Evolutionary conservation across 2,797 vertebrate species (phyloP).

Genomic region (Tinamus major): DNA sequence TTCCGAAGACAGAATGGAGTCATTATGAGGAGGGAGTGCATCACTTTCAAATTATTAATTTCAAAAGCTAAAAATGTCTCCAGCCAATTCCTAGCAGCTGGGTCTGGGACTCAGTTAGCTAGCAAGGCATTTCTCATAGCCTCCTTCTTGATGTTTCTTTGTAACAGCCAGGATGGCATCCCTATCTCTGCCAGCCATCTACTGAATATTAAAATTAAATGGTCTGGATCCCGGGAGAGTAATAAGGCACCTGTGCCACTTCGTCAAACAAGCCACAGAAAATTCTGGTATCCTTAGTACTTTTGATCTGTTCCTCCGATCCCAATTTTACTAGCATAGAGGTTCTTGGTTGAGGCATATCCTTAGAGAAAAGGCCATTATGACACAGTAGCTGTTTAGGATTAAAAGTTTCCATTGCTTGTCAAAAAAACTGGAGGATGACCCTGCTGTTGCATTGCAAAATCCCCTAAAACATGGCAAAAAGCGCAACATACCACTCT

Average conservation of each 20-base stretch:
- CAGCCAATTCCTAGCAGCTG: slow-evolving; percentile 25
- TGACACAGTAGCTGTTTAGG: background rate
- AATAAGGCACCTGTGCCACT: background rate
- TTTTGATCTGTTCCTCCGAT: background rate
- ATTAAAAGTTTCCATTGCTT: background rate
- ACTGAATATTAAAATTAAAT: slow-evolving; percentile 31
- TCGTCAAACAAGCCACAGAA: background rate
- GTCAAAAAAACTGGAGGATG: background rate
- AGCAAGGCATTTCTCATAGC: slow-evolving; percentile 6
- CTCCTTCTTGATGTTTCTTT: background rate
- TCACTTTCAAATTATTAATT: slow-evolving; percentile 71
- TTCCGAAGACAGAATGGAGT: slow-evolving; percentile 66
- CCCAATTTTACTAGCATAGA: background rate
- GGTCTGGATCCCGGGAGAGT: background rate
- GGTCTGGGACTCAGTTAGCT: background rate
- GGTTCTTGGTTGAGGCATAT: background rate
- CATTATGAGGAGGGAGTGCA: slow-evolving; percentile 19
- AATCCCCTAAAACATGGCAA: background rate
- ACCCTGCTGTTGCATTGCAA: background rate
- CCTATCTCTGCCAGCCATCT: background rate
- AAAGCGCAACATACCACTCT: fast-evolving
- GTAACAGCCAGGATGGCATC: background rate
- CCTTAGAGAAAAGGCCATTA: background rate
- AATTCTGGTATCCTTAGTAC: background rate
- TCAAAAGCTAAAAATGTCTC: slow-evolving; percentile 51